phyloP scores from a whole-genome alignment of 2,113 vertebrate genomes.

The Peromyscus polionotus region DNA sequence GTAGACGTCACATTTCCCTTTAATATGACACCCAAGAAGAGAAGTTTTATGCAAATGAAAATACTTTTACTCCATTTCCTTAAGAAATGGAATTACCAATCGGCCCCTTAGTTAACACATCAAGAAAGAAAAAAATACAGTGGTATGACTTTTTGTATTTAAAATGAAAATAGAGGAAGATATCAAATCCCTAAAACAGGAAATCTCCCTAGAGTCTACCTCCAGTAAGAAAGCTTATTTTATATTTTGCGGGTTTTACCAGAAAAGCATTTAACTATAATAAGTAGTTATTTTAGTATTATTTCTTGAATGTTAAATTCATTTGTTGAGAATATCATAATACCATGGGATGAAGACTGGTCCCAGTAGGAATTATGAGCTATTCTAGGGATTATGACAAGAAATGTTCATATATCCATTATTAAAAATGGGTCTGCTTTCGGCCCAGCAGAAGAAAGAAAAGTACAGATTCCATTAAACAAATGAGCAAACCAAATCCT shows the following conservation, averaged over 20 bases:
- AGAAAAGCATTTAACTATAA: conserved; percentile 66
- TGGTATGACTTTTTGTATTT: not conserved
- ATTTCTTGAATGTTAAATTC: conserved; percentile 72
- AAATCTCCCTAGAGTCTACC: conserved; percentile 71
- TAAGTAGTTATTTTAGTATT: conserved; percentile 72
- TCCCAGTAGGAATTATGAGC: conserved; percentile 65
- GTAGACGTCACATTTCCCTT: not conserved
- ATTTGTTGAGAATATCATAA: conserved; percentile 72
- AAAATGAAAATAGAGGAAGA: conserved; percentile 50
- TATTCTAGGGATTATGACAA: conserved; percentile 70
- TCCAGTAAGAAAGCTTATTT: conserved; percentile 69
- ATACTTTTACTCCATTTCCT: not conserved
- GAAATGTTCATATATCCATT: conserved; percentile 74
- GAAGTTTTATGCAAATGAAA: conserved; percentile 26
- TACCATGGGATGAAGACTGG: conserved; percentile 56
- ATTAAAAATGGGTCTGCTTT: conserved; percentile 70
- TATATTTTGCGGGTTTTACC: conserved; percentile 73
- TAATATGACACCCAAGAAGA: not conserved
- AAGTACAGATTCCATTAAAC: conserved; percentile 47
- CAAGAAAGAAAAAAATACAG: conserved; percentile 34
- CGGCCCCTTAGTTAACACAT: not conserved
- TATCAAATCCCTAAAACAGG: conserved; percentile 67
- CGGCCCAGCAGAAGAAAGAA: conserved; percentile 31
- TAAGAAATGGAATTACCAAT: conserved; percentile 51
- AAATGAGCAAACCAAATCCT: conserved; percentile 44